These are phyloP conservation scores for Heliconius aoede DNA, from an alignment of 2,888 invertebrate species.

Conservation along the genomic window DNA sequence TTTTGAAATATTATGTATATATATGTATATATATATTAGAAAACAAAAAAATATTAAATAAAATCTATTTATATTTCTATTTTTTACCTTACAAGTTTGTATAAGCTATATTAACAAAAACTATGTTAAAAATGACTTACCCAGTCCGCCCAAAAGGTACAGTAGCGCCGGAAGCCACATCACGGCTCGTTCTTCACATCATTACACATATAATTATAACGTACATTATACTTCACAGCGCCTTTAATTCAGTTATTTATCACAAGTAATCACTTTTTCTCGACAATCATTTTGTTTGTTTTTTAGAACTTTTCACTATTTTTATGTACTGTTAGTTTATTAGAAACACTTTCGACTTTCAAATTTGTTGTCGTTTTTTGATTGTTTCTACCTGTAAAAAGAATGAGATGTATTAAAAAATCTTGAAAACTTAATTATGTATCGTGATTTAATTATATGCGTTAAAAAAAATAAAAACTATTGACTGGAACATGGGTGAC, in stretches of 20 bases:
- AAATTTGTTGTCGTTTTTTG: neutral
- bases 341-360: neutral
- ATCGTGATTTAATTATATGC: neutral
- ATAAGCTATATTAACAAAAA: neutral
- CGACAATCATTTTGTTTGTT: neutral
- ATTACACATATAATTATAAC: conserved; percentile 58
- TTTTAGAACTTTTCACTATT: neutral
- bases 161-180: conserved; percentile 74
- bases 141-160: conserved; percentile 70
- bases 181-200: conserved; percentile 73
- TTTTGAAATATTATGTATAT: too few species aligned
- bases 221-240: conserved; percentile 42
- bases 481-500: too few species aligned
- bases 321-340: neutral
- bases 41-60: neutral
- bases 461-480: too few species aligned
- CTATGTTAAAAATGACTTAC: conserved; percentile 57
- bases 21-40: too few species aligned
- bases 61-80: neutral
- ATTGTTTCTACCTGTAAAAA: neutral
- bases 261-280: conserved; percentile 11
- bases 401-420: neutral
- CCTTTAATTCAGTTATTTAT: conserved; percentile 16
- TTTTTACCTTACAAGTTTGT: neutral
- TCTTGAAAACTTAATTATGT: neutral